phyloP scores from a whole-genome alignment of 2,888 invertebrate genomes.

The Callosobruchus maculatus region DNA sequence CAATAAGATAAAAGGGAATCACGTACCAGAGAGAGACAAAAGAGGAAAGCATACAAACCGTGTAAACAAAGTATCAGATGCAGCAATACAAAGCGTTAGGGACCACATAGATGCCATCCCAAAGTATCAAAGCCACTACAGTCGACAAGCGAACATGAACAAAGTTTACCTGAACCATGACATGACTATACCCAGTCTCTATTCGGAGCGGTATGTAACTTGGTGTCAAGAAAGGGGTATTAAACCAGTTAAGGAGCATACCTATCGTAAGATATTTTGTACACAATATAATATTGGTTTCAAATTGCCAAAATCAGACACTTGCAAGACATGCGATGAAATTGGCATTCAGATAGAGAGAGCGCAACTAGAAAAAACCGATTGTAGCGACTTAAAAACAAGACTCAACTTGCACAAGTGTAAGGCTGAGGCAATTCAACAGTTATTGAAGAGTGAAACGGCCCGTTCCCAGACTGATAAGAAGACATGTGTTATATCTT shows the following conservation, averaged over 20 bases:
- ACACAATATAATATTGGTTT: slow-evolving; percentile 13
- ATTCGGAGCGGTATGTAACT: slow-evolving; percentile 5
- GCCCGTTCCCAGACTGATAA: slow-evolving; percentile 1
- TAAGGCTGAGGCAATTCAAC: slow-evolving; percentile 15
- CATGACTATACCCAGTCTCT: slow-evolving; percentile 6
- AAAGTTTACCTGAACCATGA: slow-evolving; percentile 11
- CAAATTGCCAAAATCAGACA: slow-evolving; percentile 16
- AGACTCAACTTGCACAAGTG: slow-evolving; percentile 9
- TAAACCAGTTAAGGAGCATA: slow-evolving; percentile 7
- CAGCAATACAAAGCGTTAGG: too few species aligned
- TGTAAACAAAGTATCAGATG: too few species aligned
- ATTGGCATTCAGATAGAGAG: slow-evolving; percentile 4
- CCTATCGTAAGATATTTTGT: slow-evolving; percentile 11
- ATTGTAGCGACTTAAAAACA: background rate
- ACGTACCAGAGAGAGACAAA: slow-evolving; percentile 13
- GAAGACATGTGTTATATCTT: slow-evolving; percentile 6
- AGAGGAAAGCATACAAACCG: background rate
- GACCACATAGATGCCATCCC: slow-evolving; percentile 14
- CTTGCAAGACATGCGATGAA: slow-evolving; percentile 15
- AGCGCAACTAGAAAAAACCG: background rate
- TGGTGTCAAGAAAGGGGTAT: slow-evolving; percentile 7
- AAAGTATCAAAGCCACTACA: slow-evolving; percentile 19
- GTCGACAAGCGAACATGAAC: slow-evolving; percentile 8
- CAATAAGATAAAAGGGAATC: slow-evolving; percentile 6
- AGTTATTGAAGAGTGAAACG: slow-evolving; percentile 10